A percentile compares a stretch with the other conserved stretches of the same genome.
Evolutionary conservation across 2,797 vertebrate genomes (phyloP).

Genomic region (Coregonus sp.): DNA sequence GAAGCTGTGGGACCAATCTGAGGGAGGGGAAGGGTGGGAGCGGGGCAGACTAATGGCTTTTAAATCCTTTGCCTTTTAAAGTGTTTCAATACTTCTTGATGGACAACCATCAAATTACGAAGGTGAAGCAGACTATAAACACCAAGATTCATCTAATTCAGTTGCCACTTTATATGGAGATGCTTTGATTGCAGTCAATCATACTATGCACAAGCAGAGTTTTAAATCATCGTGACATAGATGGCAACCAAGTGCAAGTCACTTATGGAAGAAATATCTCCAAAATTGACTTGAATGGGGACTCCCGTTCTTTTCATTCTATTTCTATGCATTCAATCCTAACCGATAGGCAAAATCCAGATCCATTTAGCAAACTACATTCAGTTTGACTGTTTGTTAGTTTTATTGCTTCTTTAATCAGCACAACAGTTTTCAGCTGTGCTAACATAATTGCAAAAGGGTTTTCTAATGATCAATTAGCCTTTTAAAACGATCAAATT

Average conservation of each 20-base stretch:
- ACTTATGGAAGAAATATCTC: not conserved
- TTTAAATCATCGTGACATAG: not conserved
- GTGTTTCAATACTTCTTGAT: not conserved
- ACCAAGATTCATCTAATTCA: not conserved
- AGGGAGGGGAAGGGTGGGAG: not conserved
- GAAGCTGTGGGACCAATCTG: slow-evolving; percentile 6
- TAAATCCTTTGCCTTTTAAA: not conserved
- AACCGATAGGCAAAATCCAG: not conserved
- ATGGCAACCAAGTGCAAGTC: not conserved
- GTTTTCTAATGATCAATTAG: too few relatives aligned
- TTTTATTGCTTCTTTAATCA: too few relatives aligned
- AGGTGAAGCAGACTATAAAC: not conserved
- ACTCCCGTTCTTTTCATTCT: too few relatives aligned
- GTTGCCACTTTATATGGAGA: not conserved
- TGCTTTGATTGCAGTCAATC: not conserved
- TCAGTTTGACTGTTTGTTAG: too few relatives aligned
- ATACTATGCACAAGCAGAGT: too few relatives aligned
- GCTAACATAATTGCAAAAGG: too few relatives aligned
- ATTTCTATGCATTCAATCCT: too few relatives aligned
- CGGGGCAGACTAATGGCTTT: not conserved
- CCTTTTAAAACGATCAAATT: too few relatives aligned
- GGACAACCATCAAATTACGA: not conserved
- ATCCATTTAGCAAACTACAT: not conserved
- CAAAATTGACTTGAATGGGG: not conserved
- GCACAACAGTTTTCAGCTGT: too few relatives aligned